phyloP scores from a whole-genome alignment of 2,797 vertebrate species.

The Poeciliopsis paucimaculata region DNA sequence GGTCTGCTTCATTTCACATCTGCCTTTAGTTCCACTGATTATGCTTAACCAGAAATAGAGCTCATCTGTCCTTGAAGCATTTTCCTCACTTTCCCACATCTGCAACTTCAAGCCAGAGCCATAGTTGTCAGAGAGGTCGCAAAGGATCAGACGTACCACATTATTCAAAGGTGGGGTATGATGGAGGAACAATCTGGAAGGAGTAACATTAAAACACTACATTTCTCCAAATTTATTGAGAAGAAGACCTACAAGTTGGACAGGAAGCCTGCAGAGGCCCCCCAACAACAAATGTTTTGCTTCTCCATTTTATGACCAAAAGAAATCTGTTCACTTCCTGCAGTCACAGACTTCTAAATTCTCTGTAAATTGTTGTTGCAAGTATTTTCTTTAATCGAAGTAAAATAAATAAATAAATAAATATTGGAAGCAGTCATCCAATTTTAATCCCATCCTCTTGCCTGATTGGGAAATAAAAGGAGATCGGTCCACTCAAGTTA shows the following conservation, averaged over 20 bases:
- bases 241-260: not conserved
- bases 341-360: not conserved
- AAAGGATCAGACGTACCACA: not conserved
- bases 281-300: not conserved
- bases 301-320: not conserved
- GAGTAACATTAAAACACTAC: not conserved
- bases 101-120: not conserved
- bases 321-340: not conserved
- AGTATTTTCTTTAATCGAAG: not conserved
- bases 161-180: not conserved
- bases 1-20: not conserved
- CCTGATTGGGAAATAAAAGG: not conserved
- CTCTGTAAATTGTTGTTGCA: not conserved
- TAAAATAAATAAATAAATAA: not conserved
- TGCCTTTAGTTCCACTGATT: not conserved
- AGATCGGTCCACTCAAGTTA: not conserved
- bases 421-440: not conserved
- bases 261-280: not conserved
- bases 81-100: not conserved
- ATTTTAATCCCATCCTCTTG: not conserved
- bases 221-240: not conserved
- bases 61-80: not conserved
- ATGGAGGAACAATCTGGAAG: not conserved
- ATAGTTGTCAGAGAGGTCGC: not conserved
- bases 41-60: not conserved